A percentile compares a stretch with the other conserved stretches of the same genome.
phyloP scores from a whole-genome alignment of 2,888 invertebrate genomes.

The Melitaea athalia region DNA sequence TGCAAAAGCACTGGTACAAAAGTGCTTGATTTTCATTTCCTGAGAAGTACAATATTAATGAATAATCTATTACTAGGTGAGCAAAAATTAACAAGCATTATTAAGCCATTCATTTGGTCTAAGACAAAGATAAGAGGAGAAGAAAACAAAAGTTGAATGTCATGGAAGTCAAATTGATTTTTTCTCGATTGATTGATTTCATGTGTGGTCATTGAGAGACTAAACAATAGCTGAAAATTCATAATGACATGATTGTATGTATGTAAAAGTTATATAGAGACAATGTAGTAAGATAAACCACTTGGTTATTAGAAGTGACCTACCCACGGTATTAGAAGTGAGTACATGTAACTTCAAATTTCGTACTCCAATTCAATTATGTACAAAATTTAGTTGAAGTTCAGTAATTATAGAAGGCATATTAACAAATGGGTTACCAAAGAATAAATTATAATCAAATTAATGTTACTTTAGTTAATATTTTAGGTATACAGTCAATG shows the following conservation, averaged over 20 bases:
- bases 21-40: too few relatives aligned
- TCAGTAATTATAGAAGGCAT: not conserved
- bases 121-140: too few relatives aligned
- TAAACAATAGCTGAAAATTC: not conserved
- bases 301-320: not conserved
- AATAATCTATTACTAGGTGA: too few relatives aligned
- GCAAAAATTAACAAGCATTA: too few relatives aligned
- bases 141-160: too few relatives aligned
- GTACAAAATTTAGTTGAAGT: not conserved
- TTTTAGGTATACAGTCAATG: too few relatives aligned
- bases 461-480: too few relatives aligned
- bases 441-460: not conserved
- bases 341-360: not conserved
- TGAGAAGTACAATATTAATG: too few relatives aligned
- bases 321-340: not conserved
- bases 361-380: not conserved
- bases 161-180: too few relatives aligned
- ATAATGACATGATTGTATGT: conserved; percentile 6
- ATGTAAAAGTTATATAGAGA: not conserved
- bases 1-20: too few relatives aligned
- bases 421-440: not conserved
- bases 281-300: conserved; percentile 4
- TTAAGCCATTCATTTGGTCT: too few relatives aligned
- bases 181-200: too few relatives aligned
- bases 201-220: not conserved